Evolutionary conservation across 2,113 vertebrate genomes (phyloP).

Genomic region (Mixornis gularis): DNA sequence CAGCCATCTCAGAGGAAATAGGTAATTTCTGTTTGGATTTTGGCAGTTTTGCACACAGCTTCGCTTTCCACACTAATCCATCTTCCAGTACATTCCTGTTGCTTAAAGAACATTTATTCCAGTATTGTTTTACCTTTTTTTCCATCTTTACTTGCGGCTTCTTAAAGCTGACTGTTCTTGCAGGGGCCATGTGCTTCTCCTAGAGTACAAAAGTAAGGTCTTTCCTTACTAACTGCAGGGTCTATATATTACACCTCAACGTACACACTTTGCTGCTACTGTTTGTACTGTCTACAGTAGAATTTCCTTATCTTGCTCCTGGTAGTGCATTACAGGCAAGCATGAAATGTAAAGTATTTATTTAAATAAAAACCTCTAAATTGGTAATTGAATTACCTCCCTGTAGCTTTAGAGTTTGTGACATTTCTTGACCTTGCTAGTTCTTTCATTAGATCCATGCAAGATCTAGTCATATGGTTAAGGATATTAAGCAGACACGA

Average conservation of each 20-base stretch:
- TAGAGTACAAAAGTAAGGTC: conserved; percentile 72
- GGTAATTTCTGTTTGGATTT: conserved; percentile 54
- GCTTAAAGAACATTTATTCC: conserved; percentile 58
- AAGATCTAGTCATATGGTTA: conserved; percentile 83
- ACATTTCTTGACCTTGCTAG: conserved; percentile 85
- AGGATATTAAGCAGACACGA: conserved; percentile 80
- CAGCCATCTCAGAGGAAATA: conserved; percentile 57
- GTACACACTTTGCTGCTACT: conserved; percentile 91
- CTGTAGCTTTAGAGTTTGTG: conserved; percentile 90
- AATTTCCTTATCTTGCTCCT: conserved; percentile 82
- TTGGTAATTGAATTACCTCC: conserved; percentile 85
- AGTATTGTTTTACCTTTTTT: conserved; percentile 50
- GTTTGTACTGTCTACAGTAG: conserved; percentile 87
- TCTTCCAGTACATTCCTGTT: conserved; percentile 65
- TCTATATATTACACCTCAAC: conserved; percentile 80
- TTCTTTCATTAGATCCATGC: conserved; percentile 80
- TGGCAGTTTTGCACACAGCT: conserved; percentile 68
- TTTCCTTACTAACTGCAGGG: conserved; percentile 82
- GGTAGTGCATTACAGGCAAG: conserved; percentile 91
- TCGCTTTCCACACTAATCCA: conserved; percentile 68
- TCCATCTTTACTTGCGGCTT: conserved; percentile 63
- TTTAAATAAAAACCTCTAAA: conserved; percentile 88
- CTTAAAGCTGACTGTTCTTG: conserved; percentile 74
- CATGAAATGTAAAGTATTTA: conserved; percentile 97
- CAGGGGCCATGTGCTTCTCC: conserved; percentile 73